phyloP scores from a whole-genome alignment of 2,797 vertebrate species.

The Tauraco hartlaubi region DNA sequence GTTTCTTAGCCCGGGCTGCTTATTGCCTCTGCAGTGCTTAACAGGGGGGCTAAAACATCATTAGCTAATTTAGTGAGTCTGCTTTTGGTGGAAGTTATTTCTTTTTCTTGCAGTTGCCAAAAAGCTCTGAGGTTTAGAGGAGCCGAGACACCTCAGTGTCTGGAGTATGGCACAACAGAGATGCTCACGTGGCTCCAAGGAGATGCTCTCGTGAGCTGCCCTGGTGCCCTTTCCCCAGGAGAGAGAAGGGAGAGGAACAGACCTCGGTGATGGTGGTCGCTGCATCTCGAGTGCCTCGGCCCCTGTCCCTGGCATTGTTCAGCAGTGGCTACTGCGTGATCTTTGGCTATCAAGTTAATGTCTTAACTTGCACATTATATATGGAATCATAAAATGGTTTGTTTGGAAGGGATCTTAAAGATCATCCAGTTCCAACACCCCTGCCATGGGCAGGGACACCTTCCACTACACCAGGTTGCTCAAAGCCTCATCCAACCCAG shows the following conservation, averaged over 20 bases:
- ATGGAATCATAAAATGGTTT: no score
- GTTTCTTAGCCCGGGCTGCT: not conserved
- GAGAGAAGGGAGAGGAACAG: not conserved
- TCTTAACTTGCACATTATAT: not conserved
- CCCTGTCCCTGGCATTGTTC: not conserved
- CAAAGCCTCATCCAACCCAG: no score
- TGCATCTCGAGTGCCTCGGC: accelerated
- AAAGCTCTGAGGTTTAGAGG: not conserved
- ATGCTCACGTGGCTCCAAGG: not conserved
- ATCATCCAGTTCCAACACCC: no score
- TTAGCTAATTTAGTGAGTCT: not conserved
- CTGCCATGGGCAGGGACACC: no score
- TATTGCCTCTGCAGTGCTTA: not conserved
- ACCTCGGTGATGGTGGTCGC: not conserved
- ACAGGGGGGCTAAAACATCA: not conserved
- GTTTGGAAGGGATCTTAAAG: no score
- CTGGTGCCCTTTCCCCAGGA: not conserved
- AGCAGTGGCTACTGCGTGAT: accelerated
- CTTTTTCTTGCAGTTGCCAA: not conserved
- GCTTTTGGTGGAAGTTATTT: not conserved
- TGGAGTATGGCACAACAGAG: not conserved
- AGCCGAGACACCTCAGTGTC: not conserved
- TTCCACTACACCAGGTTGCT: no score
- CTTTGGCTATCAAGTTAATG: not conserved
- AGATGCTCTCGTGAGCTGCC: not conserved